Evolutionary conservation across 1,140 invertebrate genomes (phyloP), one percentile per base, ranked within the genome.

Genomic region (Sitobion miscanthi): DNA sequence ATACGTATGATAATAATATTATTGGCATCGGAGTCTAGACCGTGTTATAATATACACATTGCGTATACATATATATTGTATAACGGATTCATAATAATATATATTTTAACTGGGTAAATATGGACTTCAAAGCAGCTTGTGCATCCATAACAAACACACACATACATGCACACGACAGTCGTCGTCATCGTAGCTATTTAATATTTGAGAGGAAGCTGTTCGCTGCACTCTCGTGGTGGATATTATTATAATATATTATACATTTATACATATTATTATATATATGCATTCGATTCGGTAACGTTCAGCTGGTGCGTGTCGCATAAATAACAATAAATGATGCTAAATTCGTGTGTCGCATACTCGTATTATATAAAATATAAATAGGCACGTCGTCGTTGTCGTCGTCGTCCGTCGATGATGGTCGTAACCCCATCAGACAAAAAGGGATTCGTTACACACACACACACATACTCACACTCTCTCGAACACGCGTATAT

Each of bases 311-410:
- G 89, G 89, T 69, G 89, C 57, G 89, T 90, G 89, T 90, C 89
- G 89, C 89, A 90, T 90, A 90, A 90, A 90, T 69, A 90, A 90
- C 89, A 91, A 42, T 93, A 93, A 93, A 93, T 45, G 91, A 93
- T 38, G 91, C 62, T 93, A 85, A 93, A 93, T 83, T 86, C 91
- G 69, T 83, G 77, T 85, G 62, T 77, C 14, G 14, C n/a, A 77
- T n/a, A 77, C 62, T 69, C 35, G 82, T 52, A 38, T 83, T 42
- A 38, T 38, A 54, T 89, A 89, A 89, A 89, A 88, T 38, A 54
- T 89, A 89, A 89, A 89, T 89, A 52, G 87, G 87, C 87, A 54
- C n/a, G 21, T 30, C 49, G 87, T 23, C 88, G 49, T 52, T n/a
- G 49, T 30, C 8, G 62, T n/a, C 11, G 14, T 69, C 0, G 4